Evolutionary conservation across 2,113 vertebrate genomes (phyloP).

Genomic region (Sphaerodactylus townsendi): DNA sequence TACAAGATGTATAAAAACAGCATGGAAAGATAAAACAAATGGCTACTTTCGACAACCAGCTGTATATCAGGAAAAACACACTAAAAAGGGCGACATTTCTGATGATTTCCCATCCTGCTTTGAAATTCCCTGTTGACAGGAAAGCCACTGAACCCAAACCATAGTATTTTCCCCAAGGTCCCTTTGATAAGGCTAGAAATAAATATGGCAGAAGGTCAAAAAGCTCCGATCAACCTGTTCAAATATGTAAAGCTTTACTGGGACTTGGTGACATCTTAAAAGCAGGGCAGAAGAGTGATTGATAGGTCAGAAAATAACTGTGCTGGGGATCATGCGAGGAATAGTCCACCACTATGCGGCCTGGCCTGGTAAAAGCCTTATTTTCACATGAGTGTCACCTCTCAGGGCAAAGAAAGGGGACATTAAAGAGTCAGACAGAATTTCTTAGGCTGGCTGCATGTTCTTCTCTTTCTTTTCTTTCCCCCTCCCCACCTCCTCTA

Average conservation of each 20-base stretch:
- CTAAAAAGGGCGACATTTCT: background rate
- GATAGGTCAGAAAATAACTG: background rate
- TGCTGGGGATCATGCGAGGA: rapidly evolving
- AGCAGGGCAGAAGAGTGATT: background rate
- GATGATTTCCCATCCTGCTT: background rate
- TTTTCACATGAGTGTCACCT: background rate
- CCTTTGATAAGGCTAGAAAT: background rate
- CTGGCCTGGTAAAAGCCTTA: background rate
- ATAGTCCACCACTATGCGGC: background rate
- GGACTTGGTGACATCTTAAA: background rate
- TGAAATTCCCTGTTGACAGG: background rate
- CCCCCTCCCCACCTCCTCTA: too few species aligned
- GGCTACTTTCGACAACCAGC: too few species aligned
- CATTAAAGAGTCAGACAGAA: background rate
- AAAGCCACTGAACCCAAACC: background rate
- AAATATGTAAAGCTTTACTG: background rate
- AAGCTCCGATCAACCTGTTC: background rate
- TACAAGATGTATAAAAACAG: too few species aligned
- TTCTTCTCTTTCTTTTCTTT: background rate
- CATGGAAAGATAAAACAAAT: too few species aligned
- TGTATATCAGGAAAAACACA: too few species aligned
- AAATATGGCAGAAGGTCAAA: background rate
- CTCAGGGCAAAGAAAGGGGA: background rate
- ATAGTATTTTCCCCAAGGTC: background rate
- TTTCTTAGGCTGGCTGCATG: background rate